Evolutionary conservation across 1,140 invertebrate genomes (phyloP), one percentile per base, ranked within the genome.

Genomic region (Conopomorpha cramerella): DNA sequence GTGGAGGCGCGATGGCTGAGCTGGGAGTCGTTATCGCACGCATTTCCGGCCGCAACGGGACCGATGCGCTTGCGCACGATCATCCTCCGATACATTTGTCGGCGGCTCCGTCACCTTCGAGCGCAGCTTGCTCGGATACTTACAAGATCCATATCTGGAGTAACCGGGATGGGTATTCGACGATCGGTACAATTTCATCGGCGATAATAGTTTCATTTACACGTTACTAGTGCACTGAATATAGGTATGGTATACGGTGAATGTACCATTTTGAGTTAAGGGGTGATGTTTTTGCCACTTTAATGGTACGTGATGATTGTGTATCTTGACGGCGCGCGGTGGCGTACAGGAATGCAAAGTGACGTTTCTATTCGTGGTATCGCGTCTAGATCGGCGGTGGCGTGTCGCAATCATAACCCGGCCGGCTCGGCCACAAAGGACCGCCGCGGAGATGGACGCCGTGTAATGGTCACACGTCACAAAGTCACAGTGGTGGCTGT

Each of bases 351-450:
- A n/a, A 62, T 65, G 63, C 57, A 70, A 65, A 67, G 62, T 71
- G 63, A 71, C 55, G 49, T 68, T 71, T 68, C 65, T 71, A 70
- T 74, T 68, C 64, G 48, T 47, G 49, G 45, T 71, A 74, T 74
- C 70, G 48, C 42, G 44, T 41, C 49, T 58, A 56, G 55, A 74
- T 71, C 66, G 63, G 60, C 70, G 57, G 51, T 58, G 52, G 55
- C 48, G 50, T 64, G 61, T 57, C 51, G 53, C 56, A 61, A 63
- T 64, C 53, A 55, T 62, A 59, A 55, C 49, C 53, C 57, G 54
- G 62, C 52, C 52, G 48, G 41, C 34, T 19, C 16, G 23, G 33
- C 50, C 59, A 71, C 65, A 74, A 71, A 71, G 66, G 58, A 54
- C 10, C 10, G 49, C 47, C 59, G n/a, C n/a, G n/a, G 52, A 74